These are phyloP conservation scores for Halocynthia aurantium DNA, from an alignment of 23 tunicate species.

Conservation along the genomic window DNA sequence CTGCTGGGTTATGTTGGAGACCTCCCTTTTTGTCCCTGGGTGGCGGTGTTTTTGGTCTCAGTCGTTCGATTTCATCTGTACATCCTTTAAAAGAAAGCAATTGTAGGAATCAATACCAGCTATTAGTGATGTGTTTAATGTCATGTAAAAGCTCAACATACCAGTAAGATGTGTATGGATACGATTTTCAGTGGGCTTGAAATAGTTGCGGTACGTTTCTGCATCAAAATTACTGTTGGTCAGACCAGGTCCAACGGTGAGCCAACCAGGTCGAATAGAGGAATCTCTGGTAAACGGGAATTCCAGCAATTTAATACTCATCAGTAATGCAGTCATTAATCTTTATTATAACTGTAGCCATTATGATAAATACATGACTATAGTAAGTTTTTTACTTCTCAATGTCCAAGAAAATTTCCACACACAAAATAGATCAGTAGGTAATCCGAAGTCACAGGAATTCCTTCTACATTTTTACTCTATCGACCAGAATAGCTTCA, in stretches of 20 bases:
- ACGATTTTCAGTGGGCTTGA: slow-evolving; percentile 53
- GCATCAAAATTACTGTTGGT: slow-evolving; percentile 85
- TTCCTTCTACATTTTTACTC: too few relatives aligned
- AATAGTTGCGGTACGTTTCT: slow-evolving; percentile 56
- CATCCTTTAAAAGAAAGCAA: slow-evolving; percentile 30
- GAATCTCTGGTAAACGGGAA: slow-evolving; percentile 38
- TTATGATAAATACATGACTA: too few relatives aligned
- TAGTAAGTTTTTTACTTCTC: too few relatives aligned
- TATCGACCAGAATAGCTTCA: too few relatives aligned
- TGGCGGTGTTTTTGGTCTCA: slow-evolving; percentile 96
- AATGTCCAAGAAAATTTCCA: too few relatives aligned
- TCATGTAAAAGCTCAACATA: neutral
- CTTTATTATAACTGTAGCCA: neutral
- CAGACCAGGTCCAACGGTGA: slow-evolving; percentile 82
- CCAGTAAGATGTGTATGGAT: slow-evolving; percentile 42
- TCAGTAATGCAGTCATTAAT: too few relatives aligned
- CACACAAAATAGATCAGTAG: too few relatives aligned
- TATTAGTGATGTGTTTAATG: neutral
- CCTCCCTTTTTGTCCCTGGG: slow-evolving; percentile 67
- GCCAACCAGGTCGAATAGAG: slow-evolving; percentile 94
- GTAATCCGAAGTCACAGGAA: too few relatives aligned
- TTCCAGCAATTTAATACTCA: neutral
- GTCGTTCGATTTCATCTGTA: slow-evolving; percentile 94
- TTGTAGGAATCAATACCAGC: neutral
- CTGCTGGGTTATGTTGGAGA: too few relatives aligned